Evolutionary conservation across 30 jellyfish, hydroid and myxozoan species (phyloP).

Genomic region (Haliclystus octoradiatus): DNA sequence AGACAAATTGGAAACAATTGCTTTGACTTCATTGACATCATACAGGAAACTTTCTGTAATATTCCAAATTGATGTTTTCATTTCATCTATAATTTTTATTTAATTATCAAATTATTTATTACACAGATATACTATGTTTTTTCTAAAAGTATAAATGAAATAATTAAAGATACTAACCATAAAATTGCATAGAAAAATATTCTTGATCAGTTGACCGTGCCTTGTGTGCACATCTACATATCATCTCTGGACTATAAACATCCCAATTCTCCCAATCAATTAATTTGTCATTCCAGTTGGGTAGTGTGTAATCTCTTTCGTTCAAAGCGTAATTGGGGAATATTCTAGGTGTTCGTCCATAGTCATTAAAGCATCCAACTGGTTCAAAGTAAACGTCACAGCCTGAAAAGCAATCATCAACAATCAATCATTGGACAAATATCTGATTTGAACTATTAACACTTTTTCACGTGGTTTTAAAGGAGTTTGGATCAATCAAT

Average conservation of each 20-base stretch:
- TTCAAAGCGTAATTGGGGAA: conserved; percentile 53
- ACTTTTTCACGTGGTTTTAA: too few species aligned
- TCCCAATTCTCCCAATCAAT: conserved; percentile 68
- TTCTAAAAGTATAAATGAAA: too few species aligned
- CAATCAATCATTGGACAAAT: too few species aligned
- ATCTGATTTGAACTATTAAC: too few species aligned
- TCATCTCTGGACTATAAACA: conserved; percentile 52
- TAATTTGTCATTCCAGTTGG: conserved; percentile 53
- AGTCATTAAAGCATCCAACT: conserved; percentile 54
- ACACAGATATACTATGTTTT: too few species aligned
- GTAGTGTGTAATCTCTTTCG: conserved; percentile 43
- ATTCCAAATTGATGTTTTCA: too few species aligned
- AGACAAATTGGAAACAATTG: too few species aligned
- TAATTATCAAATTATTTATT: too few species aligned
- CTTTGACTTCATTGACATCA: too few species aligned
- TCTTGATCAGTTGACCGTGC: conserved; percentile 39
- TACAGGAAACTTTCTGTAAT: too few species aligned
- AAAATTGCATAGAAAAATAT: conserved; percentile 45
- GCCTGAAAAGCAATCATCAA: conserved; percentile 22
- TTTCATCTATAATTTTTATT: too few species aligned
- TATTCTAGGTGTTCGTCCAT: conserved; percentile 43
- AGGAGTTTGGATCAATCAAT: too few species aligned
- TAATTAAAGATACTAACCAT: conserved; percentile 27
- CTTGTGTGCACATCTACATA: conserved; percentile 70
- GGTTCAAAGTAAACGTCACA: conserved; percentile 74